phyloP scores from a whole-genome alignment of 2,113 vertebrate genomes.

The Tautogolabrus adspersus region DNA sequence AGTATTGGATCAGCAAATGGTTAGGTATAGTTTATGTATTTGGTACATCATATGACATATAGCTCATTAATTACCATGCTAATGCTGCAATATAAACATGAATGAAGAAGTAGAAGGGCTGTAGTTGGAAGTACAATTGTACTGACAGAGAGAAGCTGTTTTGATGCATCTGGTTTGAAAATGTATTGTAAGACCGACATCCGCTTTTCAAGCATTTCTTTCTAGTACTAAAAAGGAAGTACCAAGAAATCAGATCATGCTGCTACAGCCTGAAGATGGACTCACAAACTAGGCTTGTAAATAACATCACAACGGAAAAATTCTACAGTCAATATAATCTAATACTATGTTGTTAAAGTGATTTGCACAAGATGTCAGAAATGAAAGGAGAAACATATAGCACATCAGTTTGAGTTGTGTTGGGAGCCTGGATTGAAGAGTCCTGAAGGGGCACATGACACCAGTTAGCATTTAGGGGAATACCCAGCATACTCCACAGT shows the following conservation, averaged over 20 bases:
- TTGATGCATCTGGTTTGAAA: background rate
- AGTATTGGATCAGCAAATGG: background rate
- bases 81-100: background rate
- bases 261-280: background rate
- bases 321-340: background rate
- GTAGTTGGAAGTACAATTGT: background rate
- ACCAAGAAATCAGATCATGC: background rate
- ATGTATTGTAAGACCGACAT: conserved; percentile 7
- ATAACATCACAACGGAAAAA: background rate
- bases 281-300: background rate
- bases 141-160: background rate
- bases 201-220: background rate
- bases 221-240: conserved; percentile 16
- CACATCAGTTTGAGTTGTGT: background rate
- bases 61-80: background rate
- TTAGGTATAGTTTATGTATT: no score
- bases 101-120: background rate
- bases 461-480: conserved; percentile 46
- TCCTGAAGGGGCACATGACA: conserved; percentile 41
- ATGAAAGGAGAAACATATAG: background rate
- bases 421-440: background rate
- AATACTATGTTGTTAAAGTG: background rate
- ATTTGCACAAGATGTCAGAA: background rate
- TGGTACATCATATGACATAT: background rate
- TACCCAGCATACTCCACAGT: conserved; percentile 38